Conservation (phyloP, 2,797 vertebrate species). For the Anomalospiza imberbis region DNA sequence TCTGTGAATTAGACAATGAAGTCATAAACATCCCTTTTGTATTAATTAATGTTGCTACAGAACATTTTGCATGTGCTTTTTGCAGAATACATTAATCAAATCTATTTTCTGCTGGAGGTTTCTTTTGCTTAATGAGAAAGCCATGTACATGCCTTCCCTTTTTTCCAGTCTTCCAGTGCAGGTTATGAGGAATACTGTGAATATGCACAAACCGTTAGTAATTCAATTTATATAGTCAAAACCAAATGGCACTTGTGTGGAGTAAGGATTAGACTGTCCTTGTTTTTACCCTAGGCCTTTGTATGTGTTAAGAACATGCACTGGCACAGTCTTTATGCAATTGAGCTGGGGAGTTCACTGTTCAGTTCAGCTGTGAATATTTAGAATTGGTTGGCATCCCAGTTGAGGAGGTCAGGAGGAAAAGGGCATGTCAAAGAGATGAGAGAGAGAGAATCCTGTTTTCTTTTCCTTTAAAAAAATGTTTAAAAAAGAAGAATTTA, state of each 20-base stretch:
- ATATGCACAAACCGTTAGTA: neutral
- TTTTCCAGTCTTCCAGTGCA: neutral
- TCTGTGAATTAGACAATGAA: neutral
- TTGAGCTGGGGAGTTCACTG: neutral
- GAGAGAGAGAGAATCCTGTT: neutral
- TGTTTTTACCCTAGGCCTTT: neutral
- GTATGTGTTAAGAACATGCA: neutral
- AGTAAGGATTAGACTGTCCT: neutral
- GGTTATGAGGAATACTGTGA: neutral
- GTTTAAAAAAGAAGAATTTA: neutral
- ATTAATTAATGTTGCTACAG: neutral
- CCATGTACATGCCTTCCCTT: neutral
- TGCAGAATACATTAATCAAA: neutral
- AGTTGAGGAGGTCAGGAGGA: neutral
- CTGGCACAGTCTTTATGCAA: neutral
- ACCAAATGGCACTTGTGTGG: neutral
- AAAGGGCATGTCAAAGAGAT: neutral
- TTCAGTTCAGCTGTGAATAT: neutral
- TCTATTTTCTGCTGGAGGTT: neutral
- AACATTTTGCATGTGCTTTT: neutral
- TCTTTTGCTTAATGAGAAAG: conserved; percentile 1
- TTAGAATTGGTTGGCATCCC: neutral
- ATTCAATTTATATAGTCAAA: conserved; percentile 3
- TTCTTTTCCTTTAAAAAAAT: neutral
- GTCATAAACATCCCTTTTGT: neutral